Conservation (phyloP, 2,113 vertebrate genomes). For the Eudyptes chrysolophus region DNA sequence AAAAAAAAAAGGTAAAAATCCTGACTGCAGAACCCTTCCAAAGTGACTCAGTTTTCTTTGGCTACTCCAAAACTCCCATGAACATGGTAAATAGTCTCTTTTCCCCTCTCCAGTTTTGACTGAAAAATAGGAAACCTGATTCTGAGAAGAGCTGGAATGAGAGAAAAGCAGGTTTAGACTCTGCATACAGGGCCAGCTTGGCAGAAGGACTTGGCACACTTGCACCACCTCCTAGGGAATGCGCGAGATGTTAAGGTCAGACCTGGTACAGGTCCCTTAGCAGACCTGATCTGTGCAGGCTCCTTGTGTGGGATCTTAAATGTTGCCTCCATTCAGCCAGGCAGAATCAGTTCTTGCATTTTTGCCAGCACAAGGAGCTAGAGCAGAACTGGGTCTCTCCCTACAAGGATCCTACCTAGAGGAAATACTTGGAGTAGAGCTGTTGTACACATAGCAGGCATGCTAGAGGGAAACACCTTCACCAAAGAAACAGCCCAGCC, state of each 20-base stretch:
- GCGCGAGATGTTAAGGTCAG: neutral
- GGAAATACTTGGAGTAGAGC: neutral
- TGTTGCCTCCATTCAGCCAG: accelerated
- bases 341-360: neutral
- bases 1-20: neutral
- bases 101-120: neutral
- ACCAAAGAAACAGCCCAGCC: neutral
- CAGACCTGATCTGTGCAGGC: neutral
- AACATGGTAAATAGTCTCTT: neutral
- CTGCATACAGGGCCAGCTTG: neutral
- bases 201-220: neutral
- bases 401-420: neutral
- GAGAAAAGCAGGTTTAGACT: neutral
- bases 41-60: neutral
- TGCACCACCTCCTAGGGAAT: neutral
- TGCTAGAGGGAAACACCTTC: neutral
- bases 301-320: neutral
- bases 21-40: neutral
- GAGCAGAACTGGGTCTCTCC: neutral
- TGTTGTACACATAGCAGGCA: accelerated
- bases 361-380: neutral
- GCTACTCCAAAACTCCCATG: neutral
- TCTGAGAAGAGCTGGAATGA: neutral
- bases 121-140: neutral
- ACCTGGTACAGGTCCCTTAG: neutral